Conservation (phyloP, 2,797 vertebrate genomes). For the Champsocephalus gunnari region DNA sequence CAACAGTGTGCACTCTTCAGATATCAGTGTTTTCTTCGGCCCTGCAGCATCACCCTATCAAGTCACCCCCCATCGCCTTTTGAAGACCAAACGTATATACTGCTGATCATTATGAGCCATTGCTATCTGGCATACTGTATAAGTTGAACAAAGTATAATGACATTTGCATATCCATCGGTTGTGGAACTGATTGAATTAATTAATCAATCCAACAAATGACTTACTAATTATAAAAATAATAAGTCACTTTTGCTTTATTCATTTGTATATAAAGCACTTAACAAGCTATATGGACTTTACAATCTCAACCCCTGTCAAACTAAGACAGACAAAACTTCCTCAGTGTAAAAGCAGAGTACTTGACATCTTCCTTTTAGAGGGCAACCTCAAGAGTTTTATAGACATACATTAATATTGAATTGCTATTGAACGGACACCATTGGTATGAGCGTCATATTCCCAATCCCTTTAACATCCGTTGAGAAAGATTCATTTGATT, state of each 20-base stretch:
- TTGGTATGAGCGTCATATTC: conserved; percentile 34
- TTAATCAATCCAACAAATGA: background rate
- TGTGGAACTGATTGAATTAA: background rate
- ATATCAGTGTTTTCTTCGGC: conserved; percentile 17
- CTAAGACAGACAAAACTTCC: background rate
- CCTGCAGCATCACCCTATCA: background rate
- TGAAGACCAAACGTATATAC: background rate
- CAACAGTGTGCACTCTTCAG: conserved; percentile 11
- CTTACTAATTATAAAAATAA: background rate
- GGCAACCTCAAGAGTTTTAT: background rate
- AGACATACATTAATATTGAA: conserved; percentile 9
- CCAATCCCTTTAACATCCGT: conserved; percentile 2
- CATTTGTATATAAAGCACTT: background rate
- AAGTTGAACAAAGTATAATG: background rate
- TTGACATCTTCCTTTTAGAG: conserved; percentile 3
- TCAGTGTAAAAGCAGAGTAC: background rate
- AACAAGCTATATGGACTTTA: background rate
- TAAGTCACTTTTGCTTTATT: background rate
- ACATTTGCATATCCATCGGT: background rate
- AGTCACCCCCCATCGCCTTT: background rate
- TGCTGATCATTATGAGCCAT: conserved; percentile 3
- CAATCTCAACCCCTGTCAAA: background rate
- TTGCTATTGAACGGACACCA: background rate
- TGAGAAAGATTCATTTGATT: conserved; percentile 29
- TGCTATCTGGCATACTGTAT: background rate